Evolutionary conservation across 2,888 invertebrate genomes (phyloP).

Genomic region (Linnaemya vulpina): DNA sequence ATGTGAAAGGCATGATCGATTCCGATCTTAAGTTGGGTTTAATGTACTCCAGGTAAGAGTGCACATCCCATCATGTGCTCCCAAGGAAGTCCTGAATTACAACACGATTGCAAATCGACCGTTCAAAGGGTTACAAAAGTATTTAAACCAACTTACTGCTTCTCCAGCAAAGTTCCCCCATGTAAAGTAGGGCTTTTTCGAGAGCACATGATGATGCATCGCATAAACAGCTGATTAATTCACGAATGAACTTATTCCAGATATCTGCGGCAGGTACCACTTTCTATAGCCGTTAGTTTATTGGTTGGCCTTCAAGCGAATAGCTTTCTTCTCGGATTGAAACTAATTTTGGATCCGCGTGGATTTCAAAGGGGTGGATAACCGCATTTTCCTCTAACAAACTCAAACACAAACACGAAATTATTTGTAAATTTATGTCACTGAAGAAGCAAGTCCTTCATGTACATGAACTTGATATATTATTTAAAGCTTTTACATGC

Average conservation of each 20-base stretch:
- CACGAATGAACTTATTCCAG: slow-evolving; percentile 72
- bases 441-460: background rate
- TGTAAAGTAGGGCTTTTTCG: too few species aligned
- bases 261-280: slow-evolving; percentile 77
- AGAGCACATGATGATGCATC: background rate
- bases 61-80: background rate
- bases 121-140: too few species aligned
- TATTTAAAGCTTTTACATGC: background rate
- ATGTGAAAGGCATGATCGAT: slow-evolving; percentile 80
- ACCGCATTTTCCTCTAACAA: background rate
- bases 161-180: too few species aligned
- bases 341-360: slow-evolving; percentile 80
- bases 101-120: too few species aligned
- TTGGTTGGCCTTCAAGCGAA: slow-evolving; percentile 79
- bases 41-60: slow-evolving; percentile 79
- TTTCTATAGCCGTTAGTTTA: slow-evolving; percentile 80
- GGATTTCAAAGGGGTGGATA: slow-evolving; percentile 76
- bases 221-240: background rate
- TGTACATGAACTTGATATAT: background rate
- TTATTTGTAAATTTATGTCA: background rate
- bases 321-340: slow-evolving; percentile 81
- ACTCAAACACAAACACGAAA: background rate
- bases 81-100: too few species aligned
- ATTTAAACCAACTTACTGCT: too few species aligned
- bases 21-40: slow-evolving; percentile 82